Conservation (phyloP, 2,113 vertebrate species). For the Anguilla rostrata region DNA sequence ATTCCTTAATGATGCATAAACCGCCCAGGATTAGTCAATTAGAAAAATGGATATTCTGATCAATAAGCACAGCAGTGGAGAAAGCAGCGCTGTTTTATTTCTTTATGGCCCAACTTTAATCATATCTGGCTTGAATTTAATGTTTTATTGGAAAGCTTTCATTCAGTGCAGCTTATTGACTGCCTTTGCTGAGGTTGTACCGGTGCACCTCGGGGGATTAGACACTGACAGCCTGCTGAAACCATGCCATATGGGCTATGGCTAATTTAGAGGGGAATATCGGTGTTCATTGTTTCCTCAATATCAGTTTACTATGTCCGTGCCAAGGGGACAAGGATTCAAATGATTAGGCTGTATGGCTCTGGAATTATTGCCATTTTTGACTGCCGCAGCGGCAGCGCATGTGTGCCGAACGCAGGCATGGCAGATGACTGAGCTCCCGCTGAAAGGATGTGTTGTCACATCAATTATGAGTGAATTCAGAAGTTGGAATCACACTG, state of each 20-base stretch:
- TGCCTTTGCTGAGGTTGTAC: not conserved
- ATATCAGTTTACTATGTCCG: not conserved
- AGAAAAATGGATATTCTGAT: slow-evolving; percentile 6
- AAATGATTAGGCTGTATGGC: not conserved
- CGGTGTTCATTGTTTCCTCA: not conserved
- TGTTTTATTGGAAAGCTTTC: not conserved
- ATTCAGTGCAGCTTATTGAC: not conserved
- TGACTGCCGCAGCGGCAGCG: too few relatives aligned
- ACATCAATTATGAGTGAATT: too few relatives aligned
- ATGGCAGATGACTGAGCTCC: not conserved
- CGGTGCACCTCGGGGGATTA: not conserved
- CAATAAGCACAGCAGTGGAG: not conserved
- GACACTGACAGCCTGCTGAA: not conserved
- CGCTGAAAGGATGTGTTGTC: not conserved
- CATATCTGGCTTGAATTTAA: not conserved
- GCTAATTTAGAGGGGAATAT: not conserved
- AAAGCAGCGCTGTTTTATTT: slow-evolving; percentile 9
- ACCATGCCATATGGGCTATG: not conserved
- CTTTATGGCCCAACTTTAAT: not conserved
- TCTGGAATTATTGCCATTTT: not conserved
- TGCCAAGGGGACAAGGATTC: not conserved
- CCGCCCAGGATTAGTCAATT: slow-evolving; percentile 13
- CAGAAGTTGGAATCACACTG: too few relatives aligned
- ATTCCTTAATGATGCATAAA: not conserved
- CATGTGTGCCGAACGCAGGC: not conserved